phyloP scores from a whole-genome alignment of 2,797 vertebrate genomes.

The Leptoclinus maculatus region DNA sequence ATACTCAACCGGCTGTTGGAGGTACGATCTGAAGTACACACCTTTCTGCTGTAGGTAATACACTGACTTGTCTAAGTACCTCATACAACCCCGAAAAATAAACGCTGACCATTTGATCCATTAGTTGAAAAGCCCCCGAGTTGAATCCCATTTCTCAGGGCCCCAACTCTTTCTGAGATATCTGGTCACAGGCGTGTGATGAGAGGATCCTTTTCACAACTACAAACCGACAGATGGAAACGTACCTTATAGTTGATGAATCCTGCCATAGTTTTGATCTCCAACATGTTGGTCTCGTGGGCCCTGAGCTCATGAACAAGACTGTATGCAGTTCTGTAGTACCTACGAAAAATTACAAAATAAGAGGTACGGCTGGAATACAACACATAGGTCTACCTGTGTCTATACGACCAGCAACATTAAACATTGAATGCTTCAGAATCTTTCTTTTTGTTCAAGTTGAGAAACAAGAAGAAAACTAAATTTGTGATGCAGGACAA shows the following conservation, averaged over 20 bases:
- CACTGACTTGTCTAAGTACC: background rate
- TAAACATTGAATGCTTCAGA: background rate
- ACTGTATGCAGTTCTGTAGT: slow-evolving; percentile 95
- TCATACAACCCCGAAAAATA: background rate
- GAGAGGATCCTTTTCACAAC: background rate
- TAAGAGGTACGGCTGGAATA: background rate
- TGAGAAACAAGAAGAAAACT: too few relatives aligned
- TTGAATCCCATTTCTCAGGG: background rate
- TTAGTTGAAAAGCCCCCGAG: background rate
- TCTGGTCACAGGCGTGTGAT: background rate
- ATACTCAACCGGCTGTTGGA: too few relatives aligned
- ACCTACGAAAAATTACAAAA: slow-evolving; percentile 75
- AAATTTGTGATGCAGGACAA: too few relatives aligned
- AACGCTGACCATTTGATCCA: background rate
- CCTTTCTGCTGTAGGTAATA: background rate
- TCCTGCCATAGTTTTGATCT: slow-evolving; percentile 98
- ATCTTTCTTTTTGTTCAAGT: background rate
- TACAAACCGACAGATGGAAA: background rate
- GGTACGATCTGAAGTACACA: too few relatives aligned
- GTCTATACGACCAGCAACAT: background rate
- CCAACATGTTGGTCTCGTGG: slow-evolving; percentile 97
- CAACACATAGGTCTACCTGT: background rate
- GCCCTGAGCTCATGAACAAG: slow-evolving; percentile 95
- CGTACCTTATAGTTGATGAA: slow-evolving; percentile 98
- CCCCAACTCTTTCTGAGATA: background rate